phyloP scores from a whole-genome alignment of 2,113 vertebrate species.

The Phylloscopus trochiloides region DNA sequence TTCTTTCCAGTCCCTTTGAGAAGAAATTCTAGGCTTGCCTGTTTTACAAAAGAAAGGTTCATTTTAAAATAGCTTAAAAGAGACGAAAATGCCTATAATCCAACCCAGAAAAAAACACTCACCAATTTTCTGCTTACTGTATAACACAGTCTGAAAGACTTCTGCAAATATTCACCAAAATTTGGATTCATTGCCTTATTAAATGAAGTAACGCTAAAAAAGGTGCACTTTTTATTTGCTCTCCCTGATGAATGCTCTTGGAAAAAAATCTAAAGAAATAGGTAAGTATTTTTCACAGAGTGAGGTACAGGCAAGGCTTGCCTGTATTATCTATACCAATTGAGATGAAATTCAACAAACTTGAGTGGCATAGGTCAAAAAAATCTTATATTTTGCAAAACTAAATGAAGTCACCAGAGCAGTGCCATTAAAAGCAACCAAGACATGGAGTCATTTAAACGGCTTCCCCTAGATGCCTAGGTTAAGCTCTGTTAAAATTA shows the following conservation, averaged over 20 bases:
- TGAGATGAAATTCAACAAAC: conserved; percentile 6
- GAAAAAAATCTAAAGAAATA: conserved; percentile 1
- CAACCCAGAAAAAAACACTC: neutral
- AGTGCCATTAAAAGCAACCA: conserved; percentile 54
- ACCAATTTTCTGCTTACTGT: neutral
- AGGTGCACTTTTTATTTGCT: neutral
- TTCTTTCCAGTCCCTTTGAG: neutral
- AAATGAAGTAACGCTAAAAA: conserved; percentile 13
- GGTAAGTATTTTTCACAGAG: neutral
- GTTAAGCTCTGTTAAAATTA: conserved; percentile 72
- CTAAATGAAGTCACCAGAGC: conserved; percentile 57
- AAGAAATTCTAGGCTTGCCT: neutral
- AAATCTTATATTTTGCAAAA: conserved; percentile 34
- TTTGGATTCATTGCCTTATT: conserved; percentile 16
- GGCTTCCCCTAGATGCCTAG: conserved; percentile 44
- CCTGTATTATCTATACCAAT: neutral
- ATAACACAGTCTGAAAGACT: neutral
- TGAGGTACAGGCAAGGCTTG: neutral
- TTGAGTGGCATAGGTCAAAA: neutral
- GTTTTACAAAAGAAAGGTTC: neutral
- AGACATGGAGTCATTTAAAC: conserved; percentile 50
- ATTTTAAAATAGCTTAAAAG: neutral
- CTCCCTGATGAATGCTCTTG: neutral
- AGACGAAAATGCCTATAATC: neutral
- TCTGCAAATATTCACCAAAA: neutral